Percentiles rank a stretch among this genome's conserved stretches.
phyloP scores from a whole-genome alignment of 2,888 invertebrate species.

The Drosophila basisetae region DNA sequence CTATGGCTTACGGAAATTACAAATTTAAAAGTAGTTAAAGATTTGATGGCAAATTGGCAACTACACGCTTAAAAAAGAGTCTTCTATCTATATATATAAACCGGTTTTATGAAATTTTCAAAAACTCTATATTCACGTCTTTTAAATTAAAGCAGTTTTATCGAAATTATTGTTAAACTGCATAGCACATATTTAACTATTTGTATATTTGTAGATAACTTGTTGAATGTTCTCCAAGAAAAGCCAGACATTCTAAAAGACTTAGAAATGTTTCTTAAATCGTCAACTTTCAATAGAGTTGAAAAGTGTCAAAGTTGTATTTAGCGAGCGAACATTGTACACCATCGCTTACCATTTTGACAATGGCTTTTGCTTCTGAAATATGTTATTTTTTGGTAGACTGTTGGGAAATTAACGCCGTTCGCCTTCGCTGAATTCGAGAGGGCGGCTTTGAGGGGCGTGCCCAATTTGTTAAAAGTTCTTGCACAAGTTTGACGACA shows the following conservation, averaged over 20 bases:
- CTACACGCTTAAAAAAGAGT: background rate
- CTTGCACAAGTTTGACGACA: slow-evolving; percentile 21
- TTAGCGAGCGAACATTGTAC: background rate
- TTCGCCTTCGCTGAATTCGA: slow-evolving; percentile 52
- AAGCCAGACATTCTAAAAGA: background rate
- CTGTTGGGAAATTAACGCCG: slow-evolving; percentile 70
- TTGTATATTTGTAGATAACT: background rate
- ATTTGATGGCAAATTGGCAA: too few relatives aligned
- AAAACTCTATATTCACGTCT: background rate
- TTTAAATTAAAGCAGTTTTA: background rate
- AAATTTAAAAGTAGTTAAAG: background rate
- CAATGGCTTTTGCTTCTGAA: slow-evolving; percentile 2
- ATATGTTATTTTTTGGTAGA: slow-evolving; percentile 21
- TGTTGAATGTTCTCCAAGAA: background rate
- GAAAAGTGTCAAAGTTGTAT: background rate
- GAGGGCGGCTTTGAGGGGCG: background rate
- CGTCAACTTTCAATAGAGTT: background rate
- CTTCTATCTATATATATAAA: background rate
- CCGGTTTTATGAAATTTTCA: background rate
- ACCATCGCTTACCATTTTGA: background rate
- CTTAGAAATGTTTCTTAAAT: background rate
- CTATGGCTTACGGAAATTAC: background rate
- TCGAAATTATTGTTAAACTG: too few relatives aligned
- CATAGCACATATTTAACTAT: background rate
- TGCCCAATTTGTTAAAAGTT: slow-evolving; percentile 42